Percentiles rank a stretch among this genome's conserved stretches.
These are phyloP conservation scores for Mythimna ferrago DNA, from an alignment of 2,888 invertebrate species.

Conservation along the genomic window DNA sequence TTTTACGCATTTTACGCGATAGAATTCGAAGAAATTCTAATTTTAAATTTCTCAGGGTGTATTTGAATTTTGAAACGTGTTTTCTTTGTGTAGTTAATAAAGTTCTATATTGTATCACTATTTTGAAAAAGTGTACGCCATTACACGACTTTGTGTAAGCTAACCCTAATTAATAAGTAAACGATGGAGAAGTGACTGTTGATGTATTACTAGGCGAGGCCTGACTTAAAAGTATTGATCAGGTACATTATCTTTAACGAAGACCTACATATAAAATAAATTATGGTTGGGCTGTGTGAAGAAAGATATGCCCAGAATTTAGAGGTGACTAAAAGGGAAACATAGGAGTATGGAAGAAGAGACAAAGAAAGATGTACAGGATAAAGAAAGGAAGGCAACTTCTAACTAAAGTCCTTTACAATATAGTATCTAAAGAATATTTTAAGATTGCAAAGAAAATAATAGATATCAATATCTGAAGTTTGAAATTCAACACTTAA, in stretches of 20 bases:
- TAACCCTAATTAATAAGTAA: slow-evolving; percentile 1
- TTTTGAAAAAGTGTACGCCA: background rate
- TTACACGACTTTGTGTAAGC: background rate
- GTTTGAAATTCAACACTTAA: too few species aligned
- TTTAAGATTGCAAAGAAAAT: background rate
- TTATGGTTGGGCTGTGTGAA: too few species aligned
- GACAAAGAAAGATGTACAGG: too few species aligned
- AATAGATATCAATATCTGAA: background rate
- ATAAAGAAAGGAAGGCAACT: too few species aligned
- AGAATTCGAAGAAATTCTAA: background rate
- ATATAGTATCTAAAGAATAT: background rate
- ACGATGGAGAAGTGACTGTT: slow-evolving; percentile 3
- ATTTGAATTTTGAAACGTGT: background rate
- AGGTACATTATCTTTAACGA: background rate
- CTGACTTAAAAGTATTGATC: slow-evolving; percentile 1
- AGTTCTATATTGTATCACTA: background rate
- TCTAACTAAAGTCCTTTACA: background rate
- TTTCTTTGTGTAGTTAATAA: background rate
- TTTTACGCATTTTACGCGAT: background rate
- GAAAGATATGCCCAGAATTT: too few species aligned
- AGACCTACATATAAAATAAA: background rate
- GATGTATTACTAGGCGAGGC: slow-evolving; percentile 30
- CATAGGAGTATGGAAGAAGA: too few species aligned
- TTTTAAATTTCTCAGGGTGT: background rate
- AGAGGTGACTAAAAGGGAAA: too few species aligned